phyloP scores from a whole-genome alignment of 2,888 invertebrate genomes.

The Rotaria socialis region DNA sequence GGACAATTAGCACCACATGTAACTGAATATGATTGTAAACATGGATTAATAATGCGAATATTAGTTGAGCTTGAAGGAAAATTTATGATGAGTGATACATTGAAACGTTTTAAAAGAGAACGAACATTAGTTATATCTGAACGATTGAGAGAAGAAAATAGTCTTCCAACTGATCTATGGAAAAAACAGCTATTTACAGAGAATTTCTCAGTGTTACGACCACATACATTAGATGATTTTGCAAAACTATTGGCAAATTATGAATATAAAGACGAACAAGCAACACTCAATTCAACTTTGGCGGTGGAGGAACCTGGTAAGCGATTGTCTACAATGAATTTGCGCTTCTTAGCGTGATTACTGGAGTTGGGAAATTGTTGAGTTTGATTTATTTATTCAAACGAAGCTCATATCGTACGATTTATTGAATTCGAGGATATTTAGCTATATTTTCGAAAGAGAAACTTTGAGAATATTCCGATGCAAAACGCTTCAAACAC shows the following conservation, averaged over 20 bases:
- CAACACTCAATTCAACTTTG: not conserved
- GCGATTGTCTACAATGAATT: not conserved
- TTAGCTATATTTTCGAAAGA: no score
- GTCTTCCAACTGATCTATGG: constrained; percentile 59
- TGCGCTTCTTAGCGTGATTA: no score
- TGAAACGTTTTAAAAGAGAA: constrained; percentile 54
- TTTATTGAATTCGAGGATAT: no score
- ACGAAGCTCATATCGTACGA: no score
- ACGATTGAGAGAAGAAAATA: constrained; percentile 56
- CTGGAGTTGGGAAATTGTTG: no score
- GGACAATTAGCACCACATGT: constrained; percentile 51
- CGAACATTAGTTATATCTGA: constrained; percentile 56
- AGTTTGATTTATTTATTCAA: no score
- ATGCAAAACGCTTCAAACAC: no score
- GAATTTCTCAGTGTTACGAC: not conserved
- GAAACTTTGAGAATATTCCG: no score
- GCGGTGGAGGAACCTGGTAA: not conserved
- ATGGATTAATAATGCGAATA: constrained; percentile 45
- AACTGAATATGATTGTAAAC: constrained; percentile 47
- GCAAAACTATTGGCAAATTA: not conserved
- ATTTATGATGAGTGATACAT: constrained; percentile 55
- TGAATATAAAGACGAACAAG: constrained; percentile 17
- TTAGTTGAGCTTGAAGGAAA: constrained; percentile 50
- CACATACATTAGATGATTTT: constrained; percentile 5
- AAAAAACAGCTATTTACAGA: constrained; percentile 49